Evolutionary conservation across 1,140 invertebrate species (phyloP), one percentile per base, ranked within the genome.

Genomic region (Hyles vespertilio): DNA sequence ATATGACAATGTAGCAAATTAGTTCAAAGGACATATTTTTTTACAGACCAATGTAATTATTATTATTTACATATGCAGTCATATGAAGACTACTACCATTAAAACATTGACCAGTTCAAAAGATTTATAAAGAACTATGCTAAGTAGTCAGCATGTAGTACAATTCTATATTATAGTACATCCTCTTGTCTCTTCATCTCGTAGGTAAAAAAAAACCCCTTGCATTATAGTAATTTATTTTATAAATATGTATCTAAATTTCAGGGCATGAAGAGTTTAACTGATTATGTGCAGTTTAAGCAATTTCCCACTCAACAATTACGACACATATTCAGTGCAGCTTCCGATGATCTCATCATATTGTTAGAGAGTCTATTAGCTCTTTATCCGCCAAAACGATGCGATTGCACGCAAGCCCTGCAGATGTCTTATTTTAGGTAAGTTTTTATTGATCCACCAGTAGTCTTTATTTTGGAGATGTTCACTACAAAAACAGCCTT

Each of bases 251-350:
- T n/a, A 22, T 22, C 22, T 22, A 22, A 22, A 5, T 62, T 62
- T 8, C 75, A 95, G 94, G 94, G 95, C 57, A 91, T 99, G 81
- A 94, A 92, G 51, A 91, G 91, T 58, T 89, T 99, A 10, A 95
- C 96, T 43, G 98, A 99, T 89, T 99, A 95, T 83, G 94, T 99
- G 45, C 93, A 96, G 72, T 99, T 99, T 81, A 98, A 98, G 79
- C 90, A 92, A 3, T 96, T 96, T 71, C 93, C 95, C 5, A 92
- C 94, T 0, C 97, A 94, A 8, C 95, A 96, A 12, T 82, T 99
- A 22, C 94, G 95, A 58, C 93, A 98, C 69, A 98, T 99, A 70
- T 99, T 99, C 77, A 98, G 96, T 44, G 98, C 98, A 5, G 98
- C 98, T 10, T 92, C 93, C 8, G 95, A 98, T 89, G 98, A 99